Percentiles rank a stretch among this genome's conserved stretches.
These are phyloP conservation scores for Oreonectes daqikongensis DNA, from an alignment of 2,797 vertebrate species.

Conservation along the genomic window DNA sequence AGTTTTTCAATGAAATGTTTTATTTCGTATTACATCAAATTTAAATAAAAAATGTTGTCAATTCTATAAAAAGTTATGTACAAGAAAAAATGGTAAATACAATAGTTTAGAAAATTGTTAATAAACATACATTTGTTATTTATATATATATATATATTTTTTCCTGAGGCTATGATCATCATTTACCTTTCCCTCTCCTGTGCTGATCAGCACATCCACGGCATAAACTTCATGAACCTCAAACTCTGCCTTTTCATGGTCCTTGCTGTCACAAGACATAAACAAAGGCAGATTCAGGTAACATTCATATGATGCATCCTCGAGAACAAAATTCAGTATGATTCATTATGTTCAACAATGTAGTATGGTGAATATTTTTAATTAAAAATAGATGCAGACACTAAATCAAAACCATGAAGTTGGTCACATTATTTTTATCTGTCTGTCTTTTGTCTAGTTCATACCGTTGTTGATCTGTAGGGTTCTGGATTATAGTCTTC, in stretches of 20 bases:
- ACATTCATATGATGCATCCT: not conserved
- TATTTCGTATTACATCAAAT: no score
- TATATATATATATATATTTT: no score
- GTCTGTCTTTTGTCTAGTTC: constrained; percentile 27
- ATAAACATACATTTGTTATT: no score
- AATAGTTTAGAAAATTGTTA: no score
- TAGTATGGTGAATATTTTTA: not conserved
- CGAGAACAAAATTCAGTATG: not conserved
- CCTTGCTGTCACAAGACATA: constrained; percentile 79
- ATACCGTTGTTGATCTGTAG: constrained; percentile 96
- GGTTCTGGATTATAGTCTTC: constrained; percentile 98
- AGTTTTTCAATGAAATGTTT: no score
- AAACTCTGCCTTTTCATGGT: constrained; percentile 97
- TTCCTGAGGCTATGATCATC: not conserved
- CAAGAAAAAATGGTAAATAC: no score
- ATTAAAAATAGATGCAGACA: not conserved
- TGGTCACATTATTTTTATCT: not conserved
- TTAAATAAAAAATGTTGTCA: no score
- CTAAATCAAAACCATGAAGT: not conserved
- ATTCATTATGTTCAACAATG: not conserved
- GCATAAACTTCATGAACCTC: constrained; percentile 98
- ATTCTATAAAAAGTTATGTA: no score
- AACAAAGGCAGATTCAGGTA: no score
- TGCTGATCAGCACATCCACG: constrained; percentile 95
- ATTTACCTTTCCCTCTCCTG: constrained; percentile 95